Base-by-base conservation (phyloP, 1,140 invertebrate genomes). In the Ceratina japonica region DNA sequence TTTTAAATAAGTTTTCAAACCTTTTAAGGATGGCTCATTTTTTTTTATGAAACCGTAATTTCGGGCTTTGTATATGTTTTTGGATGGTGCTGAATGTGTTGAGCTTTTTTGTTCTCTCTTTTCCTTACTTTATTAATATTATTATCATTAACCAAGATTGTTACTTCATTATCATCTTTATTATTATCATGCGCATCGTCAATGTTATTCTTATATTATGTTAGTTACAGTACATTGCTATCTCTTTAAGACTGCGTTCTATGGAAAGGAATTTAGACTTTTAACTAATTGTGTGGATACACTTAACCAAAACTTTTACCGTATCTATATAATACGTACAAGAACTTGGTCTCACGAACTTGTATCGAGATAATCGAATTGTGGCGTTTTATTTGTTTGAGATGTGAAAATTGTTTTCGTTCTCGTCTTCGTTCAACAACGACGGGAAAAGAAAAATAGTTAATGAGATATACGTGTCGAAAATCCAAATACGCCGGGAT, bases 211-310 rank as follows among this genome's bases (percentile, higher is more conserved):
- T 59, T 59, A 22, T 22, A 59, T 22, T 59, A 22, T 59, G 10
- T 44, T 44, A 44, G 4, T 31, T 31, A 31, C 27, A 31, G 27
- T 31, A 44, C 37, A 44, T 44, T 44, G 37, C 37, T 44, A 64
- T 51, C 8, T 4, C 44, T 58, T 59, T 64, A 79, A 79, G 71
- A 79, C 71, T 74, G 31, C 13, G 71, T 65, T 51, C 56, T 22
- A 12, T 44, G 37, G 10, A 44, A 56, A 27, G 73, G 20, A 49
- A 20, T 54, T 68, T 84, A 83, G 62, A 22, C 27, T 84, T 62
- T 54, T 20, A 58, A 64, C 27, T 73, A 70, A 0, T 37, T 37
- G 71, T 62, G 68, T 72, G 75, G 63, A 68, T 84, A 63, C 77
- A 84, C 63, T 77, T 72, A 80, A 69, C 37, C 37, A 7, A 44